phyloP scores from a whole-genome alignment of 2,888 invertebrate genomes.

The Drosophila mayaguana region DNA sequence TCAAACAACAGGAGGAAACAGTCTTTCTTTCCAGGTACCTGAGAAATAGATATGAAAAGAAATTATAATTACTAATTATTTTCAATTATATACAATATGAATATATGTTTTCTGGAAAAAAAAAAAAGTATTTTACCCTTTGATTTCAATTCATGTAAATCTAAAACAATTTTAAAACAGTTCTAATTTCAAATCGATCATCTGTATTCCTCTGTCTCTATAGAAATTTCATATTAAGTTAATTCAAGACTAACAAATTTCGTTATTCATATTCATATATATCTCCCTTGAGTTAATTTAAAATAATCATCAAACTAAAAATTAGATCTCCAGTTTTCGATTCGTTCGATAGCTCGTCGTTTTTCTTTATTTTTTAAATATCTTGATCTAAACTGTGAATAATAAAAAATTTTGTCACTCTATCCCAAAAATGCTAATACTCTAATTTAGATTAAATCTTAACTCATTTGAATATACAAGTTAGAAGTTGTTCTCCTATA shows the following conservation, averaged over 20 bases:
- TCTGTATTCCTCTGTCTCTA: too few species aligned
- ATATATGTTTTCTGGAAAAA: neutral
- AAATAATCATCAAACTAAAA: neutral
- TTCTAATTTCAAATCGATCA: too few species aligned
- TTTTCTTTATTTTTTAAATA: neutral
- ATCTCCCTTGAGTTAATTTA: neutral
- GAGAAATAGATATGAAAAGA: slow-evolving; percentile 55
- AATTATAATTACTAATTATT: slow-evolving; percentile 24
- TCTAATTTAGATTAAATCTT: neutral
- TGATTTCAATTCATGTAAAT: too few species aligned
- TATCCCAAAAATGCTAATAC: neutral
- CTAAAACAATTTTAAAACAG: too few species aligned
- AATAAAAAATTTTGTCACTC: neutral
- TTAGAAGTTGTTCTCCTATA: neutral
- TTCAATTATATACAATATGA: neutral
- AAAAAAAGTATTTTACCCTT: neutral
- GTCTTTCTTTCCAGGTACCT: slow-evolving; percentile 86
- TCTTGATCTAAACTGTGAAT: neutral
- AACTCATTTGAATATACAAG: neutral
- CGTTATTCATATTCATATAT: neutral
- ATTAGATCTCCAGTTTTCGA: neutral
- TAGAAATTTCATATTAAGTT: too few species aligned
- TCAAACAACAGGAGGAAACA: slow-evolving; percentile 85
- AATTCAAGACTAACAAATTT: too few species aligned
- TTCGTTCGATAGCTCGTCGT: neutral